Conservation (phyloP, 2,113 vertebrate genomes). For the Bungarus multicinctus region DNA sequence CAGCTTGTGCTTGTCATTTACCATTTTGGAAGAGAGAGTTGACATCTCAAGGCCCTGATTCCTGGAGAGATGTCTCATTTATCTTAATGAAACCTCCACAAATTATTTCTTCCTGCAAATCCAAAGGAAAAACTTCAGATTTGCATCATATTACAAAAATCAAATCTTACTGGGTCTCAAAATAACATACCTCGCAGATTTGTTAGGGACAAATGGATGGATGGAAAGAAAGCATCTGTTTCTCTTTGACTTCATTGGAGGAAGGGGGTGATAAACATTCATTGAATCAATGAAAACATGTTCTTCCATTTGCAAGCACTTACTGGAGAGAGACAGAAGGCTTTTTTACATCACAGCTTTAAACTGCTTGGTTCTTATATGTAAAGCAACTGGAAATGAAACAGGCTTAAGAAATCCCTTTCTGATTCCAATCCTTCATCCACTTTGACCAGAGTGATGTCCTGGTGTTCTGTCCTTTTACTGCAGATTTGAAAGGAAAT, state of each 20-base stretch:
- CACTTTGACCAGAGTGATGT: not conserved
- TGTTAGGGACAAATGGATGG: not conserved
- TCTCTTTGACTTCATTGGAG: not conserved
- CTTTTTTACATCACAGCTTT: not conserved
- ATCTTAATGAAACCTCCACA: not conserved
- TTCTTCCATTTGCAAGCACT: not conserved
- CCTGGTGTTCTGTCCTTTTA: not conserved
- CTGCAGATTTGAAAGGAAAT: too few species aligned
- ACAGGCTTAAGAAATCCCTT: not conserved
- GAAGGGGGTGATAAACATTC: not conserved
- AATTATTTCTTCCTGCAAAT: not conserved
- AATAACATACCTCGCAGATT: not conserved
- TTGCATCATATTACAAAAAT: not conserved
- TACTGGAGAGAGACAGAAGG: not conserved
- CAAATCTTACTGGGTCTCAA: not conserved
- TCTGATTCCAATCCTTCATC: not conserved
- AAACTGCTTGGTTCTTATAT: not conserved
- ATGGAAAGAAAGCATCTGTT: not conserved
- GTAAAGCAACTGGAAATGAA: not conserved
- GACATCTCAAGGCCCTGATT: not conserved
- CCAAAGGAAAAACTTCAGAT: not conserved
- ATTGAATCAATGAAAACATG: not conserved
- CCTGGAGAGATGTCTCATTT: not conserved
- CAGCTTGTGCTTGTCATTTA: constrained; percentile 23
- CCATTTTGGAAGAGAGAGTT: not conserved